Evolutionary conservation across 2,797 vertebrate genomes (phyloP).

Genomic region (Centropyge bicolor): DNA sequence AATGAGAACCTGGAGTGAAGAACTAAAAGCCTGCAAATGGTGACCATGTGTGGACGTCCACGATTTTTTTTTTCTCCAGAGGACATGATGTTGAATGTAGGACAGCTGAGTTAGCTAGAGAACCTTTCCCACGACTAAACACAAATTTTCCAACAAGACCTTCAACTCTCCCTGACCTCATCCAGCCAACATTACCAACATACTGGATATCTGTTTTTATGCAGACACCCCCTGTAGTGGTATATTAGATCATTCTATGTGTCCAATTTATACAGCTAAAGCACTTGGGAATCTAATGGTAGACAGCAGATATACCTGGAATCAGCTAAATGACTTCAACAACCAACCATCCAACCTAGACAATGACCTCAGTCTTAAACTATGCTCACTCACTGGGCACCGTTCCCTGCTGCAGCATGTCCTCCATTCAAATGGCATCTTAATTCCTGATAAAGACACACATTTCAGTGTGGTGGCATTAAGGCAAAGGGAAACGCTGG

Average conservation of each 20-base stretch:
- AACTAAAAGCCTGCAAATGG: slow-evolving; percentile 20
- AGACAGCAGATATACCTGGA: background rate
- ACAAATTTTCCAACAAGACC: slow-evolving; percentile 3
- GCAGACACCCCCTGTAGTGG: background rate
- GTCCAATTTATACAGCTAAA: background rate
- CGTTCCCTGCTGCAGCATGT: background rate
- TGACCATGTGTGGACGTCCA: background rate
- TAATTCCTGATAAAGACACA: slow-evolving; percentile 3
- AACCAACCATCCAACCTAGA: too few relatives aligned
- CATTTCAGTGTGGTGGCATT: background rate
- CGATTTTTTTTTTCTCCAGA: background rate
- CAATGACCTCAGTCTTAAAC: background rate
- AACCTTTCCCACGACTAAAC: background rate
- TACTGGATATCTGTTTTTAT: background rate
- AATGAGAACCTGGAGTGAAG: slow-evolving; percentile 30
- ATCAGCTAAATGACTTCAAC: background rate
- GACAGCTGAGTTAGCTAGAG: slow-evolving; percentile 1
- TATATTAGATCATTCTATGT: background rate
- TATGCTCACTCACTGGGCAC: background rate
- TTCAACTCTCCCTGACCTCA: background rate
- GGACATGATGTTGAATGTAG: background rate
- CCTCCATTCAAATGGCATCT: background rate
- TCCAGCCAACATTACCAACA: background rate
- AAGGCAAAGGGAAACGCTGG: background rate
- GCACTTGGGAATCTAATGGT: too few relatives aligned